A percentile compares a stretch with the other conserved stretches of the same genome.
Evolutionary conservation across 1,140 invertebrate species (phyloP).

Genomic region (Leptinotarsa lineolata): DNA sequence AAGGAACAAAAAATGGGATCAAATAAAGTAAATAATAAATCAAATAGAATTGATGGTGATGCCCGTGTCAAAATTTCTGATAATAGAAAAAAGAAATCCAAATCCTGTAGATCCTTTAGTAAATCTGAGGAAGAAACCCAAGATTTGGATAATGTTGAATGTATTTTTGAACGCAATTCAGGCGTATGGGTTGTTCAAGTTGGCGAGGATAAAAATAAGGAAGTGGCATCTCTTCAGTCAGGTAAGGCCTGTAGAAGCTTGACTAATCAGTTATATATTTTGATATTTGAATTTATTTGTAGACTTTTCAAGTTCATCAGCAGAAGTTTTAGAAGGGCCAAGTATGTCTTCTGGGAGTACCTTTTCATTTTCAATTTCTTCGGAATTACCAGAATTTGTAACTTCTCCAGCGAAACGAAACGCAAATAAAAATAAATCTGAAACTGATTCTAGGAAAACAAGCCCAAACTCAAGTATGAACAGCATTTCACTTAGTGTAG

Average conservation of each 20-base stretch:
- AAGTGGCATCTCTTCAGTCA: background rate
- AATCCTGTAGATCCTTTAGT: background rate
- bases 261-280: too few species aligned
- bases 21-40: slow-evolving; percentile 10
- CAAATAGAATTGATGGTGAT: background rate
- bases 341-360: too few species aligned
- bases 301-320: too few species aligned
- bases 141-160: slow-evolving; percentile 27
- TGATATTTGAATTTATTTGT: too few species aligned
- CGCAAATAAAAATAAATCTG: too few species aligned
- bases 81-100: slow-evolving; percentile 3
- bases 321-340: too few species aligned
- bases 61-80: background rate
- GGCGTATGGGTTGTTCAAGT: slow-evolving; percentile 49
- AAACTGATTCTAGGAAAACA: too few species aligned
- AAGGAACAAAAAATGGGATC: background rate
- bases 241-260: background rate
- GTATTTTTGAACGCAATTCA: slow-evolving; percentile 47
- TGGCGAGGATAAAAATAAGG: background rate
- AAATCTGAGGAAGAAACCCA: background rate
- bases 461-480: too few species aligned
- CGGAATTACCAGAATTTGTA: too few species aligned
- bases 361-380: too few species aligned
- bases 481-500: background rate
- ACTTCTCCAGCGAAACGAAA: too few species aligned